Percentiles rank a stretch among this genome's conserved stretches.
phyloP scores from a whole-genome alignment of 2,113 vertebrate species.

The Microtus richardsoni region DNA sequence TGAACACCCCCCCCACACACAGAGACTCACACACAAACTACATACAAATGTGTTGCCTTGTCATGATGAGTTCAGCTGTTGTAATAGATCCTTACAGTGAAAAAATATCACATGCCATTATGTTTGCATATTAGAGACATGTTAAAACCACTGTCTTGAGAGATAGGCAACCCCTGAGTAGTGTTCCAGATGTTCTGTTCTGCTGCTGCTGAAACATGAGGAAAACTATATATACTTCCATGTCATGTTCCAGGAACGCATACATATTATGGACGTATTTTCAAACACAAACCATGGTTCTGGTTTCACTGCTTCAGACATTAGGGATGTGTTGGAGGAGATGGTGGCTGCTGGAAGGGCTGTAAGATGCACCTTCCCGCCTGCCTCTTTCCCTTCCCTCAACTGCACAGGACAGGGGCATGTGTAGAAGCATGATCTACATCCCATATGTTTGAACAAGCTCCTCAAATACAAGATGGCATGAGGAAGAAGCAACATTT shows the following conservation, averaged over 20 bases:
- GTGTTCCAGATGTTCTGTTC: not conserved
- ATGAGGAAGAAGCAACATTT: not conserved
- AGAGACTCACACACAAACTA: not conserved
- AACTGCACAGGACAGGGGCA: fast-evolving
- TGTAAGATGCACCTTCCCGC: not conserved
- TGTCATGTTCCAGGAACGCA: not conserved
- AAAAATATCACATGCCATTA: not conserved
- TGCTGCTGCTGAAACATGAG: not conserved
- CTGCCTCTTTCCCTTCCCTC: not conserved
- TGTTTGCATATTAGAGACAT: fast-evolving
- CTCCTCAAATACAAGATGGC: not conserved
- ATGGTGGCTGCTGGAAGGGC: not conserved
- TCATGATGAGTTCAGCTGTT: not conserved
- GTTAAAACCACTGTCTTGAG: not conserved
- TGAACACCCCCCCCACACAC: not conserved
- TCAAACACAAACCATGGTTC: not conserved
- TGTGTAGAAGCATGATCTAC: no score
- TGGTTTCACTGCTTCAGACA: not conserved
- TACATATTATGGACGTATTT: fast-evolving
- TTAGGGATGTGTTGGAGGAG: not conserved
- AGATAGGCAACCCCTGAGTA: not conserved
- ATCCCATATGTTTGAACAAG: not conserved
- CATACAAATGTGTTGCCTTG: no score
- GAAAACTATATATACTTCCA: not conserved
- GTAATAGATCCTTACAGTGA: not conserved